Conservation (phyloP, 2,797 vertebrate genomes). For the Neoniphon sammara region DNA sequence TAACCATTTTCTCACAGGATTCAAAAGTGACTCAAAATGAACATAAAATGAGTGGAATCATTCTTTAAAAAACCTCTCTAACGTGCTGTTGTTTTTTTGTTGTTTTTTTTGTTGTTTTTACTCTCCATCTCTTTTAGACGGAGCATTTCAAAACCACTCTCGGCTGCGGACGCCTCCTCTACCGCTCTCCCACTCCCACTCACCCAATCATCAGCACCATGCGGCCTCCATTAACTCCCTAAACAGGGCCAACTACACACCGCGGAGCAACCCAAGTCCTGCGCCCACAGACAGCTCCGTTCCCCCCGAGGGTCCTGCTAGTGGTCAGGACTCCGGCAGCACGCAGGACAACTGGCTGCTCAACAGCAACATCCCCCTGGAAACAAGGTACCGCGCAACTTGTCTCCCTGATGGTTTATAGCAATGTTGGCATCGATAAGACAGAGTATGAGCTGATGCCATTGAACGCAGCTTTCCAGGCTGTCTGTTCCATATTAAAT, state of each 20-base stretch:
- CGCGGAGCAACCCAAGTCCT: slow-evolving; percentile 95
- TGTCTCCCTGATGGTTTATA: slow-evolving; percentile 3
- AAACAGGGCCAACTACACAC: slow-evolving; percentile 95
- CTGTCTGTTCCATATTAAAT: slow-evolving; percentile 59
- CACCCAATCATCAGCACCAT: slow-evolving; percentile 92
- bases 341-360: slow-evolving; percentile 98
- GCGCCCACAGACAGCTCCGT: slow-evolving; percentile 94
- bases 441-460: slow-evolving; percentile 41
- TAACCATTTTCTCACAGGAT: slow-evolving; percentile 26
- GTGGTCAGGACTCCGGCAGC: slow-evolving; percentile 87
- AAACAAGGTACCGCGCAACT: slow-evolving; percentile 90
- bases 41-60: slow-evolving; percentile 17
- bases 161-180: slow-evolving; percentile 94
- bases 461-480: slow-evolving; percentile 55
- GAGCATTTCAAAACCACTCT: slow-evolving; percentile 91
- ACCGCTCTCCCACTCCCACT: slow-evolving; percentile 92
- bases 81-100: slow-evolving; percentile 11
- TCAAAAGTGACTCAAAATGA: slow-evolving; percentile 20
- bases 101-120: slow-evolving; percentile 16
- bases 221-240: slow-evolving; percentile 93
- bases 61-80: slow-evolving; percentile 12
- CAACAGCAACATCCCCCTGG: slow-evolving; percentile 99
- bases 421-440: slow-evolving; percentile 41
- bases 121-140: slow-evolving; percentile 71
- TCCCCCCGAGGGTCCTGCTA: slow-evolving; percentile 88